A percentile compares a stretch with the other conserved stretches of the same genome.
Evolutionary conservation across 2,113 vertebrate genomes (phyloP).

Genomic region (Setophaga kirtlandii): DNA sequence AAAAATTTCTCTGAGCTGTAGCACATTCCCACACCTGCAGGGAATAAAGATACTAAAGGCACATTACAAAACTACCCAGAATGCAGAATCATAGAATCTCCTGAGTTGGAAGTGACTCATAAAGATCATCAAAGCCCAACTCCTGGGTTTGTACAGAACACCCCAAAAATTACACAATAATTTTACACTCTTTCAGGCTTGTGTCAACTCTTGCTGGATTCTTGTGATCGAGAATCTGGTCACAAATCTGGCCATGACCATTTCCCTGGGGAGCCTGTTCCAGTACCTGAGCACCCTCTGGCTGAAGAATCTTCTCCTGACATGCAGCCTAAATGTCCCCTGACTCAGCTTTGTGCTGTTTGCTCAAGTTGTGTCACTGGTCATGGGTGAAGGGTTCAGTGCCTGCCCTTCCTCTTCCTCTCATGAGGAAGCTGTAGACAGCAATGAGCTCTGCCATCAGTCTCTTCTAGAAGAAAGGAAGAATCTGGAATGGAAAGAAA

Average conservation of each 20-base stretch:
- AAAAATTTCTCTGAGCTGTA: not conserved
- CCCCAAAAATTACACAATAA: rapidly evolving
- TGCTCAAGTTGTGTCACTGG: not conserved
- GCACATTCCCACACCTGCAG: not conserved
- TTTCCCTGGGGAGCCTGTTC: not conserved
- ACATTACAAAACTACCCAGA: not conserved
- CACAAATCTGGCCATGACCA: not conserved
- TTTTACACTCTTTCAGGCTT: not conserved
- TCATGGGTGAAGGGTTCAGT: not conserved
- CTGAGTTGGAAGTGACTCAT: not conserved
- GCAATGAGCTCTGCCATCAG: not conserved
- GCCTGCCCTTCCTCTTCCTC: not conserved
- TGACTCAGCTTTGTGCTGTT: not conserved
- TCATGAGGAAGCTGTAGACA: not conserved
- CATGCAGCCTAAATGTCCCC: not conserved
- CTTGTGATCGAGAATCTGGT: not conserved
- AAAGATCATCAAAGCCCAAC: not conserved
- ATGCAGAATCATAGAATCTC: not conserved
- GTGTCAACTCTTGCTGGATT: not conserved
- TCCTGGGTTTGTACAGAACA: not conserved
- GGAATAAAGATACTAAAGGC: not conserved
- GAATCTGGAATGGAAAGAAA: not conserved
- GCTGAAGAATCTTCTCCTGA: not conserved
- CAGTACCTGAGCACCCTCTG: not conserved
- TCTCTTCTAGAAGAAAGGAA: not conserved